phyloP scores from a whole-genome alignment of 2,797 vertebrate species.

The Cephalopachus bancanus region DNA sequence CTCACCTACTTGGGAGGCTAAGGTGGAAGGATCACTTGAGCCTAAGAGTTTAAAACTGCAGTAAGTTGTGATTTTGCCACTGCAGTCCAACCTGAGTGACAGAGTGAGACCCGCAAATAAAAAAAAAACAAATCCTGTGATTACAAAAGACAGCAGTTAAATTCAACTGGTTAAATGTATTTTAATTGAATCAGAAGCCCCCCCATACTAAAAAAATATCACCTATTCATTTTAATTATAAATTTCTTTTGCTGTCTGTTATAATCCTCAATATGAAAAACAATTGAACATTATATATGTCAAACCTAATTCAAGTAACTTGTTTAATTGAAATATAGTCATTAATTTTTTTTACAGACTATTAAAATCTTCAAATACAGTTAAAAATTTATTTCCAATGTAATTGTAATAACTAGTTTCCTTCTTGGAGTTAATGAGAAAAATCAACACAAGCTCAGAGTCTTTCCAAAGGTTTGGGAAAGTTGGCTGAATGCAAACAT shows the following conservation, averaged over 20 bases:
- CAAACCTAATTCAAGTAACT: background rate
- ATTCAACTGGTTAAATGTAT: background rate
- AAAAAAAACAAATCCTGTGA: background rate
- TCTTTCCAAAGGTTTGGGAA: background rate
- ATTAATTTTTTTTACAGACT: conserved; percentile 4
- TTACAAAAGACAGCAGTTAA: background rate
- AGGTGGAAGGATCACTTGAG: too few species aligned
- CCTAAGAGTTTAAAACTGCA: too few species aligned
- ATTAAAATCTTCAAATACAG: background rate
- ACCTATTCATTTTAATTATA: background rate
- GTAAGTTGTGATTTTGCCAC: too few species aligned
- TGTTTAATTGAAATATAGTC: background rate
- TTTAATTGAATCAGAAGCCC: background rate
- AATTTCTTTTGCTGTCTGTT: background rate
- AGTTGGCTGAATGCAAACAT: background rate
- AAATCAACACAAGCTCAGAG: background rate
- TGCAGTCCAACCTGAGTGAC: too few species aligned
- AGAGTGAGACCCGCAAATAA: too few species aligned
- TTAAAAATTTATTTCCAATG: background rate
- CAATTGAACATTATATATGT: background rate
- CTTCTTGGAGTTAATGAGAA: background rate
- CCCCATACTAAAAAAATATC: background rate
- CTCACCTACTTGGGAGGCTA: too few species aligned
- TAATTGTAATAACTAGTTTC: background rate
- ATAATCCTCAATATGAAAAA: background rate